Conservation (phyloP, 2,113 vertebrate genomes). For the Aramus guarauna region DNA sequence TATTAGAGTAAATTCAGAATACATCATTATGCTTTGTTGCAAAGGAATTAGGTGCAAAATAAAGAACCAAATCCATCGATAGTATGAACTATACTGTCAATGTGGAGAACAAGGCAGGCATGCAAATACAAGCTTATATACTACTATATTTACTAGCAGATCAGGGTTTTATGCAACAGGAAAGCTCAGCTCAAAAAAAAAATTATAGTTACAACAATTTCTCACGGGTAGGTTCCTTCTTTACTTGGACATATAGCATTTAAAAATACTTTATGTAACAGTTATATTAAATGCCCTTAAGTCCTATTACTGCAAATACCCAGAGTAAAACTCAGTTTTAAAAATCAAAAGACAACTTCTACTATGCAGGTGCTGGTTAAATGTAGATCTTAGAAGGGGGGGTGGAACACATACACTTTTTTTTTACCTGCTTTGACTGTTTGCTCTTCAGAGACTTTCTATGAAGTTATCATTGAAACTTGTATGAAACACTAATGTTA, state of each 20-base stretch:
- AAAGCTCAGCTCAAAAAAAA: background rate
- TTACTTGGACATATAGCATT: background rate
- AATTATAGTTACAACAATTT: background rate
- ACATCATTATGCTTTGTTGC: background rate
- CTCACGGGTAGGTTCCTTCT: background rate
- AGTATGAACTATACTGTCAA: background rate
- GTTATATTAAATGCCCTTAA: background rate
- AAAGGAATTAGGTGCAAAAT: background rate
- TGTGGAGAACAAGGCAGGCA: background rate
- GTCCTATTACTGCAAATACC: background rate
- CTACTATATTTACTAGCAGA: background rate
- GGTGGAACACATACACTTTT: too few relatives aligned
- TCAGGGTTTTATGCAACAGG: background rate
- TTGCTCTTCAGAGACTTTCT: conserved; percentile 10
- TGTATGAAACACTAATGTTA: conserved; percentile 25
- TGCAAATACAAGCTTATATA: background rate
- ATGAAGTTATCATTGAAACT: conserved; percentile 14
- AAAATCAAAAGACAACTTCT: background rate
- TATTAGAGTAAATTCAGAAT: background rate
- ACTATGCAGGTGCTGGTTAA: background rate
- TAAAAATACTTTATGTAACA: background rate
- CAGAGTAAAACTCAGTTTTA: background rate
- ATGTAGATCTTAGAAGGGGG: background rate
- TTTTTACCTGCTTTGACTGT: background rate
- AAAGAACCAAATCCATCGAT: background rate